Conservation (phyloP, 2,113 vertebrate species). For the Cryptomyrus ogoouensis region DNA sequence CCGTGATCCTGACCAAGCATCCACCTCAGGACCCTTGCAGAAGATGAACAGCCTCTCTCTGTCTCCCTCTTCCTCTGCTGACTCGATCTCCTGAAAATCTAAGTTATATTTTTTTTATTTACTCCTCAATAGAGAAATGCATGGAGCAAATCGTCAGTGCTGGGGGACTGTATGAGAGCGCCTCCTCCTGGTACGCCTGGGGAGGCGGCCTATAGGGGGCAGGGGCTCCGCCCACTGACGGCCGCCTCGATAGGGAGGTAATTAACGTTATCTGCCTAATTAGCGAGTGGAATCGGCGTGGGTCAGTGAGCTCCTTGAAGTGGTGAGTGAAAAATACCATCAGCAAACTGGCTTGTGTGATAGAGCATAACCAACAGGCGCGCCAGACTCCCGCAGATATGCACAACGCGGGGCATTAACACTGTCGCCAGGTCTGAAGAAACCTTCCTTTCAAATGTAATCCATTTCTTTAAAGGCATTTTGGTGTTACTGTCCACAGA, state of each 20-base stretch:
- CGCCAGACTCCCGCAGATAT: background rate
- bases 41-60: background rate
- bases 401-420: background rate
- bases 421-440: background rate
- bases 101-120: background rate
- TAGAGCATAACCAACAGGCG: background rate
- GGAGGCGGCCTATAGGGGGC: background rate
- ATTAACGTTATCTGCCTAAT: background rate
- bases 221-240: background rate
- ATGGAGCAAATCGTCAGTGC: background rate
- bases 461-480: background rate
- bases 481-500: background rate
- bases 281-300: background rate
- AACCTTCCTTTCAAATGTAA: background rate
- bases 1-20: background rate
- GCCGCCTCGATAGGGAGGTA: background rate
- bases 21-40: background rate
- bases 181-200: background rate
- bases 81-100: background rate
- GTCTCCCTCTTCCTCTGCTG: background rate
- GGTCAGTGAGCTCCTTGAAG: background rate
- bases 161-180: background rate
- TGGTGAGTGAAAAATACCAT: background rate
- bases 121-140: background rate
- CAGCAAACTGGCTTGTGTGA: background rate